Conservation (phyloP, 2,113 vertebrate species). For the Zapornia atra region DNA sequence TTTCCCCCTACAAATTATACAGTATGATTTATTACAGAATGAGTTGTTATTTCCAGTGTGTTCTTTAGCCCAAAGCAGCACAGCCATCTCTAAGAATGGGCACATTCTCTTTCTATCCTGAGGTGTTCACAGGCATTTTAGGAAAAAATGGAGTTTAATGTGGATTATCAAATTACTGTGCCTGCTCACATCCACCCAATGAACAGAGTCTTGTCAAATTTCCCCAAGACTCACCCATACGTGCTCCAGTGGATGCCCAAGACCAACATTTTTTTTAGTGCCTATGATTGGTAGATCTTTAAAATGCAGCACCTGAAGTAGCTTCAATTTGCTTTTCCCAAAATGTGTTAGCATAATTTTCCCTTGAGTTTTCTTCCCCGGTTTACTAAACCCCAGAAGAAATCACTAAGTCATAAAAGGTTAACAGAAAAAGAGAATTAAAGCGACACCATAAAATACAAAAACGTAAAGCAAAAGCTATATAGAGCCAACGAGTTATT, state of each 20-base stretch:
- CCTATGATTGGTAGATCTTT: neutral
- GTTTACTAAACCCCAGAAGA: neutral
- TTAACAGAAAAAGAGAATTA: neutral
- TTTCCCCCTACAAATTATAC: neutral
- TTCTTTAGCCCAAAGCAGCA: neutral
- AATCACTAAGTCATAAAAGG: neutral
- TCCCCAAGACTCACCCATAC: neutral
- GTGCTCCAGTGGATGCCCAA: neutral
- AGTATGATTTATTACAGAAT: neutral
- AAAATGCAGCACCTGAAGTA: neutral
- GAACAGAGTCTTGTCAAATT: neutral
- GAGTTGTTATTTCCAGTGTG: neutral
- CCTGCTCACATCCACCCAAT: neutral
- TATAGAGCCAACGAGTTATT: neutral
- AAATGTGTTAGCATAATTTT: neutral
- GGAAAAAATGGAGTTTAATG: neutral
- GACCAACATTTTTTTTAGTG: neutral
- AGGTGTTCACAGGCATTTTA: neutral
- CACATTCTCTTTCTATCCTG: neutral
- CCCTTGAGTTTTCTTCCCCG: neutral
- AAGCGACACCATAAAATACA: neutral
- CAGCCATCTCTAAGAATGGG: neutral
- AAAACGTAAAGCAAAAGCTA: neutral
- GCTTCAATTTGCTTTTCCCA: neutral
- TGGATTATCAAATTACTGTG: neutral